Percentiles rank a stretch among this genome's conserved stretches.
Conservation (phyloP, 2,797 vertebrate genomes). For the Nannoperca obscura region DNA sequence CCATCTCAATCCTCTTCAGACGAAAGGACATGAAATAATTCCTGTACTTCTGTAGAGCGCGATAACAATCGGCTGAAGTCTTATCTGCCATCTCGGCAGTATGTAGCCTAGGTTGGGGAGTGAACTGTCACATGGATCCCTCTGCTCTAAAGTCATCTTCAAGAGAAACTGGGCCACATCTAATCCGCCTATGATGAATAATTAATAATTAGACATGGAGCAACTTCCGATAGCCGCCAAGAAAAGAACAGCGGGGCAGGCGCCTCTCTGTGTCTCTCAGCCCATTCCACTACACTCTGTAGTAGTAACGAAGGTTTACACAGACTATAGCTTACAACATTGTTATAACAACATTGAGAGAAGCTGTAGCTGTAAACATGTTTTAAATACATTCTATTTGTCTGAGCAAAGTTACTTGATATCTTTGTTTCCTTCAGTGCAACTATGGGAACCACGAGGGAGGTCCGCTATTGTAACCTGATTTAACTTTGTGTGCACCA, state of each 20-base stretch:
- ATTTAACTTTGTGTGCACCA: slow-evolving; percentile 27
- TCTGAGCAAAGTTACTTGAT: slow-evolving; percentile 3
- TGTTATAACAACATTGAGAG: not conserved
- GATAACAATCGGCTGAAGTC: slow-evolving; percentile 63
- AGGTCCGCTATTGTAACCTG: slow-evolving; percentile 22
- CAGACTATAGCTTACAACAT: slow-evolving; percentile 33
- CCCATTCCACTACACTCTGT: slow-evolving; percentile 49
- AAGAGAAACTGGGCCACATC: slow-evolving; percentile 87
- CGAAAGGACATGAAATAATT: slow-evolving; percentile 58
- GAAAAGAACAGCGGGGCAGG: slow-evolving; percentile 79
- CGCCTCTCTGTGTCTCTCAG: slow-evolving; percentile 66
- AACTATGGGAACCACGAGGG: not conserved
- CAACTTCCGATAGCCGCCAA: slow-evolving; percentile 82
- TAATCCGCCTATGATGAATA: slow-evolving; percentile 88
- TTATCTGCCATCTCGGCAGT: slow-evolving; percentile 69
- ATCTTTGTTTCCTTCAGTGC: slow-evolving; percentile 21
- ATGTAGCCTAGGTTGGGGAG: slow-evolving; percentile 67
- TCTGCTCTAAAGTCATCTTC: slow-evolving; percentile 77
- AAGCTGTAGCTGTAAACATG: slow-evolving; percentile 2
- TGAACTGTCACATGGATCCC: slow-evolving; percentile 73
- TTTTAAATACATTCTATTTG: slow-evolving; percentile 12
- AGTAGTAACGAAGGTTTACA: slow-evolving; percentile 48
- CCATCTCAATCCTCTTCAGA: slow-evolving; percentile 59
- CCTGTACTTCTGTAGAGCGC: slow-evolving; percentile 41
- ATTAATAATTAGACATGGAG: slow-evolving; percentile 88